These are phyloP conservation scores for Lomographa bimaculata DNA, from an alignment of 2,888 invertebrate genomes.

Conservation along the genomic window DNA sequence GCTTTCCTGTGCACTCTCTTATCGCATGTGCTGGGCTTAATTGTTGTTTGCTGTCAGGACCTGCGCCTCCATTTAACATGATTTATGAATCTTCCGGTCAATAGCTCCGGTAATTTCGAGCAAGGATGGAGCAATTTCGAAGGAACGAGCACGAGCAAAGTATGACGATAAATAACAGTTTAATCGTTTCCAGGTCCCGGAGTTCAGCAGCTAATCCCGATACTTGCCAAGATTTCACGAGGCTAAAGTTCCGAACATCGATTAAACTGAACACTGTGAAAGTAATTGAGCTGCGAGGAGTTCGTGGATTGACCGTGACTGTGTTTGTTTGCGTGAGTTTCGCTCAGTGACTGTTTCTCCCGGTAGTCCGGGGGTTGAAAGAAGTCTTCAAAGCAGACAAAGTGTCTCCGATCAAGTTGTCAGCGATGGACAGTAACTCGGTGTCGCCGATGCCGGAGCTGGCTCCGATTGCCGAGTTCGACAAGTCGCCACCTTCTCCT, in stretches of 20 bases:
- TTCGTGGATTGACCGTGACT: constrained; percentile 3
- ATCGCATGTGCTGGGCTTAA: constrained; percentile 28
- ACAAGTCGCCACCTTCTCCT: constrained; percentile 87
- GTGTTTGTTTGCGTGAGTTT: constrained; percentile 7
- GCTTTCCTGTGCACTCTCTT: constrained; percentile 33
- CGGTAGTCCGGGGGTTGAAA: constrained; percentile 61
- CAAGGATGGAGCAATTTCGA: constrained; percentile 23
- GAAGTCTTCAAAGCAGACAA: constrained; percentile 63
- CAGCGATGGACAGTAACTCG: constrained; percentile 87
- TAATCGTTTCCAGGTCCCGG: constrained; percentile 57
- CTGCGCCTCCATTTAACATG: constrained; percentile 22
- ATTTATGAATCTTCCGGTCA: constrained; percentile 38
- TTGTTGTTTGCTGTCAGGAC: constrained; percentile 26
- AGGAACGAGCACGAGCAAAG: constrained; percentile 41
- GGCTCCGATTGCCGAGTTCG: constrained; percentile 88
- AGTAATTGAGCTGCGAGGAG: constrained; percentile 3
- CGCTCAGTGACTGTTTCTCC: constrained; percentile 43
- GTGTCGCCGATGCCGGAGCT: constrained; percentile 87
- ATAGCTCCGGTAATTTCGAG: constrained; percentile 22
- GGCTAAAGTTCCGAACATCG: constrained; percentile 28
- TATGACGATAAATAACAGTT: constrained; percentile 50
- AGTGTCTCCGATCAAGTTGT: constrained; percentile 83
- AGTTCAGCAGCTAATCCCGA: constrained; percentile 41
- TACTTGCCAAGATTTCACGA: constrained; percentile 12
- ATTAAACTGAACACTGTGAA: constrained; percentile 32